Conservation (phyloP, 2,888 invertebrate species). For the Cataglyphis rosenhaueri region DNA sequence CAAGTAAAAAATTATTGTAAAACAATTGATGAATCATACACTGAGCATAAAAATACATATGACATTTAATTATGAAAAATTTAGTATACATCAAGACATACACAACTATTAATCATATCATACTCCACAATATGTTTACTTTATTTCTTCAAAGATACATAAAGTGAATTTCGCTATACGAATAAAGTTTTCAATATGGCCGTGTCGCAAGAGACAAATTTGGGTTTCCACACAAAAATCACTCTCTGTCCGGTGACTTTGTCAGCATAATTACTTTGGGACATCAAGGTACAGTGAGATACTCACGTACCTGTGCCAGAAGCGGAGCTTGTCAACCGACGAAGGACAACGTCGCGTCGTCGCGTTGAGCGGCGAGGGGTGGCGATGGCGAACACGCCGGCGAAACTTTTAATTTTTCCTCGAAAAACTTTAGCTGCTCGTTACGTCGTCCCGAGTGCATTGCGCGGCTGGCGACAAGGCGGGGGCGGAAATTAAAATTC, state of each 20-base stretch:
- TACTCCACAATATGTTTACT: neutral
- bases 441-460: constrained; percentile 79
- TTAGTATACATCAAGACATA: no score
- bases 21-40: neutral
- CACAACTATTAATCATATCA: neutral
- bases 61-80: neutral
- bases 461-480: constrained; percentile 71
- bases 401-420: constrained; percentile 82
- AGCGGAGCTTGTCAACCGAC: constrained; percentile 67
- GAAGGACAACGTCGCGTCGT: constrained; percentile 31
- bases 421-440: constrained; percentile 82
- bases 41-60: neutral
- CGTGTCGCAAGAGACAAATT: constrained; percentile 65
- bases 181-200: neutral
- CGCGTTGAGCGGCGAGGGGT: constrained; percentile 2
- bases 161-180: neutral
- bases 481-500: constrained; percentile 82
- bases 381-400: constrained; percentile 55
- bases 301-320: constrained; percentile 57
- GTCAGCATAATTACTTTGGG: constrained; percentile 77
- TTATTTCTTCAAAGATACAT: neutral
- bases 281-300: constrained; percentile 67
- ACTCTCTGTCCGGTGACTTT: constrained; percentile 56
- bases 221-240: constrained; percentile 67
- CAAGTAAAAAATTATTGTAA: neutral